Evolutionary conservation across 2,888 invertebrate genomes (phyloP), one percentile per base, ranked within the genome.

Genomic region (Acronicta alni): DNA sequence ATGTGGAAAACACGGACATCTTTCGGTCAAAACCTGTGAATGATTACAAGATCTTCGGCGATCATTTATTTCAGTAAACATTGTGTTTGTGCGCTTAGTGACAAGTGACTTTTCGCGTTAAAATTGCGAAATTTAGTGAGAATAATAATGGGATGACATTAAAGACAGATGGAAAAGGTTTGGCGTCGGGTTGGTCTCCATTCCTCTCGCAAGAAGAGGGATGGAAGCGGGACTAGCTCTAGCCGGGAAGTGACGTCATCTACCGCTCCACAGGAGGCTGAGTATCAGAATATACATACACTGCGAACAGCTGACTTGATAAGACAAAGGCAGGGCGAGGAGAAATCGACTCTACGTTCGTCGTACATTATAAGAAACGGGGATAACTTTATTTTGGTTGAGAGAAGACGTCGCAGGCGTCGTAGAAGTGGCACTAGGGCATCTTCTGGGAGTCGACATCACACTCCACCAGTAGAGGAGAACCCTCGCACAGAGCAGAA

Each of bases 161-260:
- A 87, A 91, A 92, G 84, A 90, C 83, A 83, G 90, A 94, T 94
- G 94, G 94, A 94, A 94, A 94, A 94, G 89, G 94, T 94, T 92
- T 94, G 94, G 94, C 93, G 94, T 87, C 89, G 94, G 75, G 94
- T 95, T 76, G 94, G 94, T 86, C 94, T 95, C 89, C 94, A 94
- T 91, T 94, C 94, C 91, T 94, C 94, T 88, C 94, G 94, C 57
- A 94, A 94, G 89, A 94, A 94, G 91, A 92, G 94, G 91, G 94
- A 94, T 89, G 94, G 94, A 90, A 94, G 93, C 81, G 94, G 93
- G 70, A 90, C 93, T 76, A 93, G 94, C 77, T 89, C 93, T 67
- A 93, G 93, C 79, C 86, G 79, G 72, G 93, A 94, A 88, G 91
- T 89, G 85, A 88, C 90, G 72, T 74, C 89, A 72, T 74, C 88